Conservation (phyloP, 1,140 invertebrate species). For the Venustaconcha ellipsiformis region DNA sequence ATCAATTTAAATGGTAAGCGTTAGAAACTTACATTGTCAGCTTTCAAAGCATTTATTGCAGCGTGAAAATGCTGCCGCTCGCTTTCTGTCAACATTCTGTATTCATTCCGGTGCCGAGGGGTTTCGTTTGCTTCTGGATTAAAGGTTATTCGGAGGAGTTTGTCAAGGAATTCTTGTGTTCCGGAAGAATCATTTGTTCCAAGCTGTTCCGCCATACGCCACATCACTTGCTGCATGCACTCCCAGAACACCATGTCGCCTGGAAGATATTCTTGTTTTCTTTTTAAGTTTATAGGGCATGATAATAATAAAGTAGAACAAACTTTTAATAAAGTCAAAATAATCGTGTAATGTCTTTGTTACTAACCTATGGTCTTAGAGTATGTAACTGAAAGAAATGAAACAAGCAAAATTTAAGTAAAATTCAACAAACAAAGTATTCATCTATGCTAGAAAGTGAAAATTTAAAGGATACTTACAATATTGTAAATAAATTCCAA, state of each 20-base stretch:
- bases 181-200: constrained; percentile 20
- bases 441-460: no score
- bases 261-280: constrained; percentile 1
- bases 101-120: constrained; percentile 55
- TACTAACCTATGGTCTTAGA: no score
- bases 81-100: constrained; percentile 60
- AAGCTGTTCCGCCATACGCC: constrained; percentile 31
- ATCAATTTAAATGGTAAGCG: background rate
- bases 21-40: constrained; percentile 60
- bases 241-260: constrained; percentile 33
- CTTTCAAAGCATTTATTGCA: constrained; percentile 62
- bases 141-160: constrained; percentile 8
- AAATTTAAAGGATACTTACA: no score
- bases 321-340: no score
- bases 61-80: constrained; percentile 60
- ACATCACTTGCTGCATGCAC: constrained; percentile 34
- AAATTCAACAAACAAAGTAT: no score
- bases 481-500: no score
- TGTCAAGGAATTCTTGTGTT: constrained; percentile 25
- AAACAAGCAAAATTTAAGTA: no score
- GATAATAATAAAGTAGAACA: no score
- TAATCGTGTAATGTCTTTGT: no score
- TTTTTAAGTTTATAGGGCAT: background rate
- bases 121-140: constrained; percentile 20
- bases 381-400: no score